A percentile compares a stretch with the other conserved stretches of the same genome.
phyloP scores from a whole-genome alignment of 2,888 invertebrate species.

The Caenorhabditis plicata region DNA sequence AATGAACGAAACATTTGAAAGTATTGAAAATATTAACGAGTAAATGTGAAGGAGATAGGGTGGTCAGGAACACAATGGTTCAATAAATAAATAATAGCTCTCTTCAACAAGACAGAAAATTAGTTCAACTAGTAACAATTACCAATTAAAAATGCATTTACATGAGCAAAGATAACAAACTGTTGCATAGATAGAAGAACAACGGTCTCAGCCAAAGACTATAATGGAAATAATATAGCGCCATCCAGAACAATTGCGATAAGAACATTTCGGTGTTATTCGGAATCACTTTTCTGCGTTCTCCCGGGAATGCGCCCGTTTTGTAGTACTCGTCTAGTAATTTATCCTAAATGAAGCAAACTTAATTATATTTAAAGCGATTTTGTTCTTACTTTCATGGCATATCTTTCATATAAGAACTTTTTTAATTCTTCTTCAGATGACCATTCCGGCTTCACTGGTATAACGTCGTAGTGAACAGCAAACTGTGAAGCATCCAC shows the following conservation, averaged over 20 bases:
- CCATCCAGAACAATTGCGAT: slow-evolving; percentile 57
- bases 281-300: slow-evolving; percentile 27
- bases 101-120: too few relatives aligned
- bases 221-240: slow-evolving; percentile 56
- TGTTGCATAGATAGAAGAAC: slow-evolving; percentile 3
- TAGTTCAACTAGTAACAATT: too few relatives aligned
- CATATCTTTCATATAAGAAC: slow-evolving; percentile 85
- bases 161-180: too few relatives aligned
- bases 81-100: too few relatives aligned
- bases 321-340: slow-evolving; percentile 57
- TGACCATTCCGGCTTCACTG: slow-evolving; percentile 46
- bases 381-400: slow-evolving; percentile 75
- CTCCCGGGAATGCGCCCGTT: slow-evolving; percentile 54
- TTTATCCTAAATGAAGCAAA: slow-evolving; percentile 54
- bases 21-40: too few relatives aligned
- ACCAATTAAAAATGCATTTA: too few relatives aligned
- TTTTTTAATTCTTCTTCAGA: slow-evolving; percentile 79
- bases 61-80: too few relatives aligned
- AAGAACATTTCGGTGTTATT: slow-evolving; percentile 28
- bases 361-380: background rate
- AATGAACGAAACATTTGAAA: too few relatives aligned
- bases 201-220: slow-evolving; percentile 52
- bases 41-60: too few relatives aligned
- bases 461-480: slow-evolving; percentile 54
- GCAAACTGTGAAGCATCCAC: slow-evolving; percentile 40